Conservation (phyloP, 2,888 invertebrate genomes). For the Tenthredo notha region DNA sequence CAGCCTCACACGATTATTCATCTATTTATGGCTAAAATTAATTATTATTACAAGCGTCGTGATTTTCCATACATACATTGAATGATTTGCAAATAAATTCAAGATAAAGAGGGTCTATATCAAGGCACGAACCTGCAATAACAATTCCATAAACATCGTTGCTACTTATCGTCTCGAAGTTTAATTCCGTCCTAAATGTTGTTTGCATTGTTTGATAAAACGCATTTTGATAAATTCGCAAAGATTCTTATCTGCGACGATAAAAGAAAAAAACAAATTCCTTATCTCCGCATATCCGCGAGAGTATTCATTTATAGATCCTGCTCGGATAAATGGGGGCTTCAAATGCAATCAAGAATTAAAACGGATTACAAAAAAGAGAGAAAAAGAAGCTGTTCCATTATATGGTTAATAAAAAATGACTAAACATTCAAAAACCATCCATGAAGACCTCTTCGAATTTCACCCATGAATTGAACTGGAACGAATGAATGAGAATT, state of each 20-base stretch:
- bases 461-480: not conserved
- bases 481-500: not conserved
- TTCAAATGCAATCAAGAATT: not conserved
- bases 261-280: not conserved
- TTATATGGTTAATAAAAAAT: not conserved
- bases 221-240: not conserved
- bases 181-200: not conserved
- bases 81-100: not conserved
- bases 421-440: not conserved
- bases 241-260: not conserved
- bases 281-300: not conserved
- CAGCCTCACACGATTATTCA: not conserved
- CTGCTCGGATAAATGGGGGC: not conserved
- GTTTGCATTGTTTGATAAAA: not conserved
- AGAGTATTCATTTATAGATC: not conserved
- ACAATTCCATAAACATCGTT: slow-evolving; percentile 13
- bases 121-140: not conserved
- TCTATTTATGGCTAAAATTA: not conserved
- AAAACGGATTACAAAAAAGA: not conserved
- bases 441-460: not conserved
- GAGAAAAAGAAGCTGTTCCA: too few species aligned
- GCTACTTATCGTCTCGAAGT: not conserved
- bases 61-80: not conserved
- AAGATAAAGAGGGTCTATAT: not conserved
- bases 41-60: not conserved